A percentile compares a stretch with the other conserved stretches of the same genome.
phyloP scores from a whole-genome alignment of 2,113 vertebrate species.

The Kobus ellipsiprymnus region DNA sequence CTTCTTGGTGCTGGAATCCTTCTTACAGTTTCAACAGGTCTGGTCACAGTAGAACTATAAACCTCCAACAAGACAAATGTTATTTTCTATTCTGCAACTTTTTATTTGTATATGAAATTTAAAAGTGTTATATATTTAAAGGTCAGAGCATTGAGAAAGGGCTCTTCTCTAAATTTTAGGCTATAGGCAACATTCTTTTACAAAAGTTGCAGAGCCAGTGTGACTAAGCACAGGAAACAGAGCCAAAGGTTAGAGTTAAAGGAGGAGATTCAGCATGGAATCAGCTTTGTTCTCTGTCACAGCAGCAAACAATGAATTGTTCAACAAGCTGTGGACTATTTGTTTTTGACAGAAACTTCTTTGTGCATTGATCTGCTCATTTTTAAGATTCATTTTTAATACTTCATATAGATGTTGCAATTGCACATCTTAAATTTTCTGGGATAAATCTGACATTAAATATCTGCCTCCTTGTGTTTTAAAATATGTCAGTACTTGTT shows the following conservation, averaged over 20 bases:
- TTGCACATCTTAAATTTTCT: background rate
- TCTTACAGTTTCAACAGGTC: background rate
- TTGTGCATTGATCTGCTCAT: background rate
- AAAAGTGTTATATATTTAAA: background rate
- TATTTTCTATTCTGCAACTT: background rate
- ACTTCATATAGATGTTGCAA: background rate
- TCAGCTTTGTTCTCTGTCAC: background rate
- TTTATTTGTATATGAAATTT: background rate
- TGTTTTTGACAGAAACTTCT: background rate
- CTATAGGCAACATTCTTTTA: background rate
- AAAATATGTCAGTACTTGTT: conserved; percentile 18
- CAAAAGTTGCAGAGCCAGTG: background rate
- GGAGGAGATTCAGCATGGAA: background rate
- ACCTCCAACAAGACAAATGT: background rate
- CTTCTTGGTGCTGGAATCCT: background rate
- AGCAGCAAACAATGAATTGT: background rate
- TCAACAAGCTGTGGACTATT: background rate
- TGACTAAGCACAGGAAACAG: background rate
- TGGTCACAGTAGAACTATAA: background rate
- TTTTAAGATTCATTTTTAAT: background rate
- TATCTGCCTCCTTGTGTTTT: background rate
- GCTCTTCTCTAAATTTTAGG: background rate
- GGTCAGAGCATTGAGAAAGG: background rate
- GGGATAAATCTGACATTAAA: background rate
- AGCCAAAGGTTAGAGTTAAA: background rate